phyloP scores from a whole-genome alignment of 2,113 vertebrate species.

The Cryptotis parvus region DNA sequence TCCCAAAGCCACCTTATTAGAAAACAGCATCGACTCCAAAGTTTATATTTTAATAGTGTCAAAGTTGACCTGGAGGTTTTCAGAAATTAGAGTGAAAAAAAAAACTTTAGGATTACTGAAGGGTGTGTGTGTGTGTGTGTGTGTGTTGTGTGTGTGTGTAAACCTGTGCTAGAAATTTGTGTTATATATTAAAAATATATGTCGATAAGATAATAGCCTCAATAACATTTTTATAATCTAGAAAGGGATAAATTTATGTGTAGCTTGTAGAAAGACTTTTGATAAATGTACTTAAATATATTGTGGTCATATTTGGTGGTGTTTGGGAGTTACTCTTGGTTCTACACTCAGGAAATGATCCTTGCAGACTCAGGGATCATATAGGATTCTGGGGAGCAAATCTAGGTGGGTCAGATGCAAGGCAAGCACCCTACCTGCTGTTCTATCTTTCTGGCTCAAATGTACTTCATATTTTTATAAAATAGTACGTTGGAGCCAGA shows the following conservation, averaged over 20 bases:
- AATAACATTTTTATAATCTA: neutral
- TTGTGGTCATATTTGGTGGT: too few species aligned
- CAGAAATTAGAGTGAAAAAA: neutral
- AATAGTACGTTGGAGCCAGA: too few species aligned
- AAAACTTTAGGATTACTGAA: neutral
- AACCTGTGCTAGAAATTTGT: neutral
- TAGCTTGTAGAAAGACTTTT: neutral
- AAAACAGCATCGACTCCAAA: neutral
- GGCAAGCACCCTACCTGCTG: too few species aligned
- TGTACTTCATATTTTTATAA: too few species aligned
- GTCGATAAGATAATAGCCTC: neutral
- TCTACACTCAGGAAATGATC: too few species aligned
- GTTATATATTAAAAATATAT: neutral
- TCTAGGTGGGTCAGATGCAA: too few species aligned
- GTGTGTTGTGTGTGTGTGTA: too few species aligned
- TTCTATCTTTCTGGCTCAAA: too few species aligned
- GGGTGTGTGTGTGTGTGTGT: too few species aligned
- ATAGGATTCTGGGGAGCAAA: too few species aligned
- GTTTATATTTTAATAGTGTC: neutral
- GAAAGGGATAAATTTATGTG: neutral
- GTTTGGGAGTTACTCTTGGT: neutral
- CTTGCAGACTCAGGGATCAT: too few species aligned
- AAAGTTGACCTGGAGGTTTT: neutral
- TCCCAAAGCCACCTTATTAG: neutral
- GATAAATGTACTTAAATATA: neutral